Evolutionary conservation across 1,140 invertebrate species (phyloP), one percentile per base, ranked within the genome.

Genomic region (Pissodes strobi): DNA sequence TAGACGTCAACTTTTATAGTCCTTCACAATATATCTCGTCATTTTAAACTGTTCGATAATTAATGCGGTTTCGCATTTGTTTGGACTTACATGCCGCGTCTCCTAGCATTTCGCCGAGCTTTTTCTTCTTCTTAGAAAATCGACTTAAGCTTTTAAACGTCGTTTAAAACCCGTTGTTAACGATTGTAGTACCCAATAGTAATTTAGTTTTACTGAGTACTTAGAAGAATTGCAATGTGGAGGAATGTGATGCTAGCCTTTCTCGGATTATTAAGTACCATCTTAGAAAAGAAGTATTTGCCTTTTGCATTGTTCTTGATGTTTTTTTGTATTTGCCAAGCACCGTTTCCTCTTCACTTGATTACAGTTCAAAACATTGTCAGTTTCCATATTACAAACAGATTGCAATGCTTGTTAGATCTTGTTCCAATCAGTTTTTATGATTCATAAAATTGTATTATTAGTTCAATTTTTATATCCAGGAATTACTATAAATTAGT

Each of bases 41-140:
- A 48, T 59, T 39, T 59, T 59, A 59, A 57, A 59, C 43, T 19
- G 41, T 34, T n/a, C 43, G 56, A 59, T 59, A 59, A 59, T 59
- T 30, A 48, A 59, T 48, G 56, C 30, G 22, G 41, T 48, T 15
- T 22, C 45, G 38, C 45, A 46, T 46, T 59, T 59, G 43, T 46
- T 25, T 27, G 39, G 19, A 48, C 17, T 10, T n/a, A n/a, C n/a
- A 48, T 18, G 22, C 45, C 19, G 19, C 45, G 13, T 57, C 55
- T 25, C 27, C 39, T 43, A 43, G 15, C 10, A 21, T 25, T 22
- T n/a, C 13, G 12, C 15, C 15, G 12, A 13, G 19, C 17, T 43
- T 41, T 56, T 56, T 37, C 21, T 59, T 27, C 43, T 59, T 45
- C 56, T 27, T 19, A 38, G 41, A 46, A 51, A 23, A 51, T 10